These are phyloP conservation scores for Laterallus jamaicensis DNA, from an alignment of 2,113 vertebrate genomes.

Conservation along the genomic window DNA sequence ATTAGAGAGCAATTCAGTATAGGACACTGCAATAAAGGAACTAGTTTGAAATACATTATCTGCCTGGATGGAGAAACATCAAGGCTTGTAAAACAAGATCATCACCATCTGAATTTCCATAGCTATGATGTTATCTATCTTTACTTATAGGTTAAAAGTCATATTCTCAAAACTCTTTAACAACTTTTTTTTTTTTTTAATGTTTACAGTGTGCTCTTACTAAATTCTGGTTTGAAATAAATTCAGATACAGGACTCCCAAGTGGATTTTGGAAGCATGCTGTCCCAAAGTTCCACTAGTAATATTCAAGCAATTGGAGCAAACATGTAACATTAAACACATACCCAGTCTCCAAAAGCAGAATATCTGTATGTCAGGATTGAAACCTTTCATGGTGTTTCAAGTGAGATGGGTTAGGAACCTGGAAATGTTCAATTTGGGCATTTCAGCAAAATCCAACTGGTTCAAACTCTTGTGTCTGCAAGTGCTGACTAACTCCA, in stretches of 20 bases:
- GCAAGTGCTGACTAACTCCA: neutral
- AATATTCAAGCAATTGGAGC: neutral
- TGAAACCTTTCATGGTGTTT: neutral
- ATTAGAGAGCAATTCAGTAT: constrained; percentile 49
- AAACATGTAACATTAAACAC: neutral
- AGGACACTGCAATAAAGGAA: neutral
- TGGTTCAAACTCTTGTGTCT: neutral
- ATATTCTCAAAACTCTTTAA: neutral
- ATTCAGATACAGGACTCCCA: neutral
- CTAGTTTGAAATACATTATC: constrained; percentile 47
- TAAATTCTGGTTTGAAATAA: neutral
- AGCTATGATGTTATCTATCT: neutral
- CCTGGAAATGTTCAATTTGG: neutral
- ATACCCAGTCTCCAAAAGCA: neutral
- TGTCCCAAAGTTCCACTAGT: neutral
- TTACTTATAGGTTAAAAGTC: neutral
- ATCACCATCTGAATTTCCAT: constrained; percentile 42
- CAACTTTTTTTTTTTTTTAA: neutral
- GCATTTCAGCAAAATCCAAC: neutral
- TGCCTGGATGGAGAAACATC: constrained; percentile 33
- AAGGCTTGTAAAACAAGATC: constrained; percentile 49
- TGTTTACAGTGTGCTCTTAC: neutral
- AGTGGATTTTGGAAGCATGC: neutral
- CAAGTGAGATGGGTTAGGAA: neutral
- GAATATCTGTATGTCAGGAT: neutral